These are phyloP conservation scores for Brachionus rotundiformis DNA, from an alignment of 1,140 invertebrate species.

Conservation along the genomic window DNA sequence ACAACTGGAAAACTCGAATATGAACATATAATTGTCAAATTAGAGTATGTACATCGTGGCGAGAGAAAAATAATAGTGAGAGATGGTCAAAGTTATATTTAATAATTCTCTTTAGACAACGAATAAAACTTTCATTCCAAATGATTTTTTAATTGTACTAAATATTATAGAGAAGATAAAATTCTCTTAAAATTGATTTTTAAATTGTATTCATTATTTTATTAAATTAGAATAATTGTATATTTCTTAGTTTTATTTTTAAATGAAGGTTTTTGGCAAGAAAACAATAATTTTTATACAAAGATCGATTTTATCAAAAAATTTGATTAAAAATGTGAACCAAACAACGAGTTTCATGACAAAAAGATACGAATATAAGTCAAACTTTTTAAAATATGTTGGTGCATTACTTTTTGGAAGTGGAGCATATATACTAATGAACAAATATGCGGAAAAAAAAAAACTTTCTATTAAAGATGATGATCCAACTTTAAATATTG, in stretches of 20 bases:
- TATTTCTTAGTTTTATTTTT: no score
- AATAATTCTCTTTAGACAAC: background rate
- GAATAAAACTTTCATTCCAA: background rate
- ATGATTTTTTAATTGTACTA: background rate
- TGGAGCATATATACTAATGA: background rate
- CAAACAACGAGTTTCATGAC: background rate
- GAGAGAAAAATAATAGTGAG: slow-evolving; percentile 22
- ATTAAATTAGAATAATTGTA: no score
- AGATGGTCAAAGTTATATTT: background rate
- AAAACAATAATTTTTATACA: background rate
- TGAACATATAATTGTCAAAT: slow-evolving; percentile 42
- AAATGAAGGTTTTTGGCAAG: background rate
- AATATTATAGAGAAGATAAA: background rate
- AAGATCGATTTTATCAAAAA: background rate
- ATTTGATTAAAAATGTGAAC: background rate
- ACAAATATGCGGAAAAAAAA: background rate
- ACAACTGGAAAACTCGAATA: slow-evolving; percentile 32
- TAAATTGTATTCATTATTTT: background rate
- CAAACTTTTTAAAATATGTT: background rate
- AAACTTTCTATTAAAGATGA: background rate
- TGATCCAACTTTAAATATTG: slow-evolving; percentile 10
- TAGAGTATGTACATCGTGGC: background rate
- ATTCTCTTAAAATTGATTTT: background rate
- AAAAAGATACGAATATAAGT: background rate
- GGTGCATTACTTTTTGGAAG: background rate